These are phyloP conservation scores for Rhagologus leucostigma DNA, from an alignment of 2,113 vertebrate species.

Conservation along the genomic window DNA sequence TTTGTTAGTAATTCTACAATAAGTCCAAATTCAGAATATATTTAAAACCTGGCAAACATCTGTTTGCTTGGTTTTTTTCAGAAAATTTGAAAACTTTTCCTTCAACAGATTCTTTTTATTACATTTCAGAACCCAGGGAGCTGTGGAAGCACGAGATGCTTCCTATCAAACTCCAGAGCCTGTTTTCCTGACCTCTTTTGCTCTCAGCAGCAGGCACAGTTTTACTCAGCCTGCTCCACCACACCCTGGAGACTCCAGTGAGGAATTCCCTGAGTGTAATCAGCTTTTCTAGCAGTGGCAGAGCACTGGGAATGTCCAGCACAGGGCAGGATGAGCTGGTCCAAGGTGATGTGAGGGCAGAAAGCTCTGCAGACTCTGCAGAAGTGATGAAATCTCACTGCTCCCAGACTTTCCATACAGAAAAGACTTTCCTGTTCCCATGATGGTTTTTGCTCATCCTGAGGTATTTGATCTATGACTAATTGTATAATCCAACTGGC, in stretches of 20 bases:
- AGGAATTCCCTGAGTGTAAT: not conserved
- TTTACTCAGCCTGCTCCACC: not conserved
- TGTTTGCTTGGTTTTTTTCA: not conserved
- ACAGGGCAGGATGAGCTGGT: not conserved
- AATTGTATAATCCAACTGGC: not conserved
- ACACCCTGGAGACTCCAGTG: not conserved
- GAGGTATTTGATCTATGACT: not conserved
- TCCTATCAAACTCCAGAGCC: not conserved
- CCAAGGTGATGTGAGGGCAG: accelerated
- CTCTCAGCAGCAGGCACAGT: not conserved
- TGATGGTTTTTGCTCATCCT: not conserved
- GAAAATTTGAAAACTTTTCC: not conserved
- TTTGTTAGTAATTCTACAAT: not conserved
- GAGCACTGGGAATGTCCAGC: not conserved
- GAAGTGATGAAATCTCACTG: not conserved
- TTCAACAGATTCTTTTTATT: not conserved
- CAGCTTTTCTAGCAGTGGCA: not conserved
- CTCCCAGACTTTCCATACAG: not conserved
- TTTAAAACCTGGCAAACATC: not conserved
- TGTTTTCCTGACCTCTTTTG: not conserved
- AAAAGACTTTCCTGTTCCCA: not conserved
- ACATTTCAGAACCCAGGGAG: not conserved
- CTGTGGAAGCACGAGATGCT: not conserved
- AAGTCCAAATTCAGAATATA: not conserved
- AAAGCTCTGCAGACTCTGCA: not conserved